Percentiles rank a stretch among this genome's conserved stretches.
Conservation (phyloP, 2,113 vertebrate species). For the Sinosuthora webbiana region DNA sequence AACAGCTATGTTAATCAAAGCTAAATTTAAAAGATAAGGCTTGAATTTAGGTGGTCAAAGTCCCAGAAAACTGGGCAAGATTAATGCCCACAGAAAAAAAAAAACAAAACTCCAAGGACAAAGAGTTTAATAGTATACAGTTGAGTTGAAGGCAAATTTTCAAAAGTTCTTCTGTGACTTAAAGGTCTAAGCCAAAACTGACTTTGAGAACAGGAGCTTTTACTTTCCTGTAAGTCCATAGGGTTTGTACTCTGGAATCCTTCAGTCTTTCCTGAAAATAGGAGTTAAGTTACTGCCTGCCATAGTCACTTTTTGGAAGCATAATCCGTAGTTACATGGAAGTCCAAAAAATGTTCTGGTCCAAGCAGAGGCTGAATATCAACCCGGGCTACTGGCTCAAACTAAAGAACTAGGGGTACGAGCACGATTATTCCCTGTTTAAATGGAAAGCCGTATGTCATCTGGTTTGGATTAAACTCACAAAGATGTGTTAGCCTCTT, state of each 20-base stretch:
- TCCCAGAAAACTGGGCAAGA: background rate
- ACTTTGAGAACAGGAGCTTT: background rate
- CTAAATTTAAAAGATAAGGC: slow-evolving; percentile 31
- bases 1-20: slow-evolving; percentile 39
- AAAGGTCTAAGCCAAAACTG: background rate
- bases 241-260: background rate
- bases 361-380: background rate
- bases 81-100: background rate
- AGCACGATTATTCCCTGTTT: background rate
- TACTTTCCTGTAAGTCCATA: background rate
- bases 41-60: slow-evolving; percentile 37
- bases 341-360: background rate
- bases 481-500: background rate
- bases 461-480: background rate
- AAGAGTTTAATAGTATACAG: background rate
- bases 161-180: background rate
- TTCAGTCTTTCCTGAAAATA: background rate
- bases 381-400: background rate
- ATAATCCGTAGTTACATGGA: background rate
- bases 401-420: background rate
- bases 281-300: background rate
- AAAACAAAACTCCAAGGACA: background rate
- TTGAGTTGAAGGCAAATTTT: background rate
- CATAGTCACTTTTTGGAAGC: background rate
- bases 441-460: background rate